phyloP scores from a whole-genome alignment of 2,113 vertebrate species.

The Scopus umbretta region DNA sequence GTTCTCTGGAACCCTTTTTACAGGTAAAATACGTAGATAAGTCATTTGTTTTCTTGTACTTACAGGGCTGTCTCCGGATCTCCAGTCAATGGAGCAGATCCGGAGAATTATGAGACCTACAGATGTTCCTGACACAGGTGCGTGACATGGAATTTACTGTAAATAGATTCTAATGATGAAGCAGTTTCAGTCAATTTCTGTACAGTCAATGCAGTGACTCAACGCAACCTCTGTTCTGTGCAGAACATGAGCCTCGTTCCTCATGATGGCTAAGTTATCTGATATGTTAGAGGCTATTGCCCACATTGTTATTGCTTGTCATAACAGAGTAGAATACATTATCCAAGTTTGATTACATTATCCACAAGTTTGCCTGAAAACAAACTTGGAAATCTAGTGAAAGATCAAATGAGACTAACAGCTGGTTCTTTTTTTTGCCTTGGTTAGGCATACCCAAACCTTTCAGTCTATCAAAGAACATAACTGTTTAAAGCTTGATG shows the following conservation, averaged over 20 bases:
- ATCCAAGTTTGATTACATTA: neutral
- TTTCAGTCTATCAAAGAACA: neutral
- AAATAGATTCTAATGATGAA: neutral
- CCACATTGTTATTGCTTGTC: neutral
- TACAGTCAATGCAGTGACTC: neutral
- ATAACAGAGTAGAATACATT: neutral
- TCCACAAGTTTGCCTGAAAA: neutral
- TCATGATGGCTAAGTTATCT: neutral
- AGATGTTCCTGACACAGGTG: constrained; percentile 94
- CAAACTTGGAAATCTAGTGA: neutral
- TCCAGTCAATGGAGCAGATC: constrained; percentile 96
- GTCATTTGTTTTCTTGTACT: constrained; percentile 19
- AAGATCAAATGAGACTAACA: neutral
- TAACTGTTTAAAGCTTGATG: neutral
- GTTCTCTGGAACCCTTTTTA: neutral
- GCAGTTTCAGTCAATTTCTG: neutral
- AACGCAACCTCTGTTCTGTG: neutral
- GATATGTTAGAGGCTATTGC: neutral
- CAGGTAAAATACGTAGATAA: neutral
- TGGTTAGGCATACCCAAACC: neutral
- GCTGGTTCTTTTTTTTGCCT: neutral
- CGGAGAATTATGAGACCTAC: constrained; percentile 96
- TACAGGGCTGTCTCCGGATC: constrained; percentile 89
- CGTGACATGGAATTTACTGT: neutral
- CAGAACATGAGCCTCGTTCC: neutral